Evolutionary conservation across 2,888 invertebrate genomes (phyloP).

Genomic region (Microdon myrmicae): DNA sequence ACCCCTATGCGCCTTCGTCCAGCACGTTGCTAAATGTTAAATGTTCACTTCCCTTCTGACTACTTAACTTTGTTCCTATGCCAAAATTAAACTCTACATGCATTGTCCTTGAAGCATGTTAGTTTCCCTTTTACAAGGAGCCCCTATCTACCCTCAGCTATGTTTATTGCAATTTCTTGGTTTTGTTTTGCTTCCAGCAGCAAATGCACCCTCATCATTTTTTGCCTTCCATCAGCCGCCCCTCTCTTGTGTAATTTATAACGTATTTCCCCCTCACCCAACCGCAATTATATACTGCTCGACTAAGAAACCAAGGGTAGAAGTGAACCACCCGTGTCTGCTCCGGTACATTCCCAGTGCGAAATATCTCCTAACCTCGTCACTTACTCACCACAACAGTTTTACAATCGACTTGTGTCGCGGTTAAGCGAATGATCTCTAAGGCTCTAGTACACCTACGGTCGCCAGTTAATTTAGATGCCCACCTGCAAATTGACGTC

Average conservation of each 20-base stretch:
- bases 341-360: neutral
- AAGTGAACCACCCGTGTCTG: conserved; percentile 1
- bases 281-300: conserved; percentile 26
- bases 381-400: conserved; percentile 5
- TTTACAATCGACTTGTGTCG: conserved; percentile 3
- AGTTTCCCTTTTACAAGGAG: conserved; percentile 15
- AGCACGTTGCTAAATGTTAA: too few species aligned
- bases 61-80: too few species aligned
- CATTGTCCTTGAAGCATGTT: conserved; percentile 21
- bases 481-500: conserved; percentile 10
- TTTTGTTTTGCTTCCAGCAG: neutral
- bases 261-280: conserved; percentile 1
- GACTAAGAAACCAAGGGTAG: conserved; percentile 6
- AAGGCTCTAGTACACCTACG: conserved; percentile 1
- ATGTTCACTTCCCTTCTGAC: too few species aligned
- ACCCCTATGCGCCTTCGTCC: too few species aligned
- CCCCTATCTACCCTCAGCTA: too few species aligned
- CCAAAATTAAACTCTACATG: too few species aligned
- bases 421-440: conserved; percentile 11
- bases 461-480: conserved; percentile 6
- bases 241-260: conserved; percentile 1
- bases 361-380: too few species aligned
- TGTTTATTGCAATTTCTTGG: too few species aligned
- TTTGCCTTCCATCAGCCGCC: neutral
- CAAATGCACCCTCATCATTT: neutral